Percentiles rank a stretch among this genome's conserved stretches.
phyloP scores from a whole-genome alignment of 1,140 invertebrate genomes.

The Coenobita brevimanus region DNA sequence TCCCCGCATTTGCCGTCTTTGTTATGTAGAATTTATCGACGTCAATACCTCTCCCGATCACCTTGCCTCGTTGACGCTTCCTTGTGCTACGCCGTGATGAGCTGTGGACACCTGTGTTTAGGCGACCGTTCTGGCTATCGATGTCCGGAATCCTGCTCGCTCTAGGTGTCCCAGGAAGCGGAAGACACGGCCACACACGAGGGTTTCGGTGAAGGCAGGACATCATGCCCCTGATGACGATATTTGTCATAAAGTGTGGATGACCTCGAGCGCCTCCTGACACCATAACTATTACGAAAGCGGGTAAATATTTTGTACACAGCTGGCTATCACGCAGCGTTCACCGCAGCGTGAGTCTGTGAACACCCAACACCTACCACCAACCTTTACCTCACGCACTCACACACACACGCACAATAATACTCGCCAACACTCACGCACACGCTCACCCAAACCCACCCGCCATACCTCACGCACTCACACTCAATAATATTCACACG shows the following conservation, averaged over 20 bases:
- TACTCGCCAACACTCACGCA: not conserved
- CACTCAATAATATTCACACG: not conserved
- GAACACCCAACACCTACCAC: no score
- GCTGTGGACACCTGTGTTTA: not conserved
- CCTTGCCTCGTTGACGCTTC: not conserved
- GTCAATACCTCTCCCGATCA: not conserved
- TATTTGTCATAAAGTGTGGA: conserved; percentile 61
- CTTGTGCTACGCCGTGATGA: not conserved
- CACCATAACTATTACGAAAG: conserved; percentile 48
- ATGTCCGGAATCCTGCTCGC: not conserved
- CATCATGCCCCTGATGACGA: conserved; percentile 52
- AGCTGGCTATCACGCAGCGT: conserved; percentile 20
- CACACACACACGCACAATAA: not conserved
- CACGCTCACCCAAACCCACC: not conserved
- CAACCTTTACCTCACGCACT: not conserved
- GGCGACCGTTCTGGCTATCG: not conserved
- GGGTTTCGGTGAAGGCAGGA: not conserved
- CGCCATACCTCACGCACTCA: no score
- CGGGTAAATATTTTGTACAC: conserved; percentile 64
- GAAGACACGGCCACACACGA: not conserved
- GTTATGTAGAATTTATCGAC: conserved; percentile 25
- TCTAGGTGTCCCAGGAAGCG: not conserved
- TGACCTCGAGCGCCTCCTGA: conserved; percentile 39
- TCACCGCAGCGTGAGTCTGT: not conserved
- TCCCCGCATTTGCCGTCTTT: conserved; percentile 32